Evolutionary conservation across 2,888 invertebrate species (phyloP), one percentile per base, ranked within the genome.

Genomic region (Pristionchus japonicus): DNA sequence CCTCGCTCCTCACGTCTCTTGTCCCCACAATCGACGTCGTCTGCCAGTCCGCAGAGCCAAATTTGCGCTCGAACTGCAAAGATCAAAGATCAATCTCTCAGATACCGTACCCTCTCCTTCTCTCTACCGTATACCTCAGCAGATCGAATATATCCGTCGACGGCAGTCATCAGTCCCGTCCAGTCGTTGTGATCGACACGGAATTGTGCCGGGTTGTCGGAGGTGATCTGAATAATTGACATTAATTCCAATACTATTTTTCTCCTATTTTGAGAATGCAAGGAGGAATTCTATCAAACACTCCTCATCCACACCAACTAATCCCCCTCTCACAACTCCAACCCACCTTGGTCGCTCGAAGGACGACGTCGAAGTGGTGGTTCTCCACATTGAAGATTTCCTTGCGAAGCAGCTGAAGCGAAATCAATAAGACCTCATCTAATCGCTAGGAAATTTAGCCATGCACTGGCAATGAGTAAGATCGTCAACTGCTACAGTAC

Each of bases 341-440:
- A 61, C 11, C 40, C 61, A 92, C 92, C 89, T 92, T 92, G 37
- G 93, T 89, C 3, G 93, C 93, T n/a, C 93, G 89, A 43, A 89
- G 87, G 6, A 93, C 93, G 40, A 93, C 90, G 40, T 93, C 93
- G 87, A 93, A 93, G 1, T 93, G 89, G 52, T 92, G 91, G 34
- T 88, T 82, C 80, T 93, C 93, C 11, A 91, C 92, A 85, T 92
- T 91, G 88, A 93, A 92, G 9, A 93, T 89, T 13, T 86, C 77
- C 61, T 90, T 91, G 9, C 89, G 86, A 2, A 92, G 87, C 77
- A 89, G 82, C 82, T 82, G 77, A 34, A 70, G 2, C 20, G 17
- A 1, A 67, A 31, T 34, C 20, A 23, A 40, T 37, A 52, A 13
- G 47, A 20, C 1, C 27, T 1, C n/a, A 61, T n/a, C 23, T 7